phyloP scores from a whole-genome alignment of 92 coral and sea anemone genomes.

The Epizoanthus scotinus region DNA sequence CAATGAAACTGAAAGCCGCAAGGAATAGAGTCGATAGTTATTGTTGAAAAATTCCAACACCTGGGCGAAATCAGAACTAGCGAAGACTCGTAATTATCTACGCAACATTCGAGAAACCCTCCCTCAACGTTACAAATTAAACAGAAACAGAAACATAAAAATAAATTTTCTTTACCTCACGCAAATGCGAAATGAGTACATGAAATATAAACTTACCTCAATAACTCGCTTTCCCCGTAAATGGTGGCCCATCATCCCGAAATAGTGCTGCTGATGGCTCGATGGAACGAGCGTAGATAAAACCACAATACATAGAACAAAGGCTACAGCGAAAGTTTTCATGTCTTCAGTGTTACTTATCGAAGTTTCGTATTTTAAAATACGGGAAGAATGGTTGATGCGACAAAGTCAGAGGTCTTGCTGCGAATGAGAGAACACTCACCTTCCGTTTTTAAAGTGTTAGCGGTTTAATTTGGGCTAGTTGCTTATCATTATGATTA shows the following conservation, averaged over 20 bases:
- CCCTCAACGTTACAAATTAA: too few relatives aligned
- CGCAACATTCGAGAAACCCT: too few relatives aligned
- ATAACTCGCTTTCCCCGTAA: slow-evolving; percentile 21
- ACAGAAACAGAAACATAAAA: too few relatives aligned
- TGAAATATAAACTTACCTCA: not conserved
- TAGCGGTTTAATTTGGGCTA: slow-evolving; percentile 8
- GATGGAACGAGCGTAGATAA: slow-evolving; percentile 17
- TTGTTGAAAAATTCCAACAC: too few relatives aligned
- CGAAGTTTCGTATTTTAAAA: not conserved
- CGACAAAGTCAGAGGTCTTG: not conserved
- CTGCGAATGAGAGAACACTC: not conserved
- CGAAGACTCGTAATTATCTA: too few relatives aligned
- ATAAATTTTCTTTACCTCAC: too few relatives aligned
- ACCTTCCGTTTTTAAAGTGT: slow-evolving; percentile 25
- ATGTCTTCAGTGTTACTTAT: not conserved
- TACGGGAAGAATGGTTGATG: not conserved
- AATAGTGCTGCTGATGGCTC: slow-evolving; percentile 17
- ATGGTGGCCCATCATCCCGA: slow-evolving; percentile 5
- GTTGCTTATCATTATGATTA: slow-evolving; percentile 26
- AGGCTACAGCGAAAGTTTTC: slow-evolving; percentile 3
- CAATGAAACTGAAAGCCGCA: too few relatives aligned
- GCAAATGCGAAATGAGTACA: too few relatives aligned
- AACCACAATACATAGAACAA: not conserved
- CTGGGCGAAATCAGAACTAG: too few relatives aligned
- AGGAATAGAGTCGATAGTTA: too few relatives aligned